Base-by-base conservation (phyloP, 2,888 invertebrate genomes). In the Carcina quercana region DNA sequence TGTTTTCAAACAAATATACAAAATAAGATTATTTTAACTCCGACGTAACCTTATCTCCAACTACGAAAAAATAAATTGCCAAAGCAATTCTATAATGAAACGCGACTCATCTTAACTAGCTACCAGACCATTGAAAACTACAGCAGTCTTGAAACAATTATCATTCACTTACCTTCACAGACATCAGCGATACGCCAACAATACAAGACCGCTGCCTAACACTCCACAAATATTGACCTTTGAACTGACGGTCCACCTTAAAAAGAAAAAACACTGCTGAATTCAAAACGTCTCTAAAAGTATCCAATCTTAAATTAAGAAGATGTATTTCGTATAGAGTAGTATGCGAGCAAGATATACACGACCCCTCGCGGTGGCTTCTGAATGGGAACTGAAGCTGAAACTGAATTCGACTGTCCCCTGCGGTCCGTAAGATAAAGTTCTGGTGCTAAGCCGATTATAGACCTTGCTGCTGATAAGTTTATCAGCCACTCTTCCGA, bases 371-470 rank as follows among this genome's bases (percentile, higher is more conserved):
- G 45, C 47, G 39, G 42, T 56, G 50, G 51, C 48, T 59, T 51
- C 61, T 59, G 56, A 46, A 45, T 53, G 48, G 50, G 59, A 67
- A 75, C 79, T 25, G 12, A 15, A 17, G 42, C 37, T 45, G 45
- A 40, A 41, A 44, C 56, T 60, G 59, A 52, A 56, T 65, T 59
- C 47, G 50, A 45, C 45, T 46, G 42, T 58, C 57, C 50, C 53
- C 41, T 47, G 55, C 58, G 59, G 52, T 44, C 47, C 39, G 50
- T 45, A 45, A 63, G 68, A 68, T 69, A 66, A 58, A 69, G 56
- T 61, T 53, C 53, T 51, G 55, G 54, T 55, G 54, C 59, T 73
- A 71, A 74, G 67, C 69, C 64, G 59, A 68, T 69, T 66, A 71
- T 50, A 45, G 46, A 35, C 31, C 49, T 52, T 56, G 57, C 53